Evolutionary conservation across 2,797 vertebrate species (phyloP), one percentile per base, ranked within the genome.

Genomic region (Lateolabrax maculatus): DNA sequence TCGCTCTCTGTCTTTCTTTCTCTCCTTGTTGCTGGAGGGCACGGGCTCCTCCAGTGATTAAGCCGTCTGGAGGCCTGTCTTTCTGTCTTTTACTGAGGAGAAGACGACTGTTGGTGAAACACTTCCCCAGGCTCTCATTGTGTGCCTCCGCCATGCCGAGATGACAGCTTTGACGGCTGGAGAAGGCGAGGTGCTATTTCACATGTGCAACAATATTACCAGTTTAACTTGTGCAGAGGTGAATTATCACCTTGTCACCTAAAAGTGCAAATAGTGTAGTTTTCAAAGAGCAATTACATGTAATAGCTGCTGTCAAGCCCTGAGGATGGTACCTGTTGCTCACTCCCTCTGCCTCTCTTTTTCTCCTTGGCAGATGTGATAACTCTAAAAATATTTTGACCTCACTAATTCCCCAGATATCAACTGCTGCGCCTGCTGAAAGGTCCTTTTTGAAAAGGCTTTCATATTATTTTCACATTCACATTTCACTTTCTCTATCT

Each of bases 191-290:
- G 94, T 91, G 94, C 93, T 94, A 93, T 95, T 95, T 96, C 53
- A 70, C 94, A 94, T 90, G 93, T 95, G 95, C 94, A 94, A 87
- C 95, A 96, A 89, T 94, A 95, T 96, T 96, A 96, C 95, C 95
- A 84, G 94, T 96, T 96, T 96, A 96, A 96, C 96, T 96, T 96
- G 94, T 92, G 91, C 95, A 53, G 96, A 96, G 96, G 96, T 97
- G 96, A 97, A 97, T 98, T 97, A 97, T 95, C 96, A 94, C 96
- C 96, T 96, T 97, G 97, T 97, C 97, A 96, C 94, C 97, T 95
- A 91, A 92, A 92, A 95, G 95, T 88, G 90, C 96, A 96, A 96
- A 97, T 95, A 96, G 96, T 95, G 95, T 94, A 74, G 83, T 90
- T 96, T 97, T 95, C 96, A 94, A 95, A 96, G 95, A 91, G 95